phyloP scores from a whole-genome alignment of 2,113 vertebrate genomes.

The Axis porcinus region DNA sequence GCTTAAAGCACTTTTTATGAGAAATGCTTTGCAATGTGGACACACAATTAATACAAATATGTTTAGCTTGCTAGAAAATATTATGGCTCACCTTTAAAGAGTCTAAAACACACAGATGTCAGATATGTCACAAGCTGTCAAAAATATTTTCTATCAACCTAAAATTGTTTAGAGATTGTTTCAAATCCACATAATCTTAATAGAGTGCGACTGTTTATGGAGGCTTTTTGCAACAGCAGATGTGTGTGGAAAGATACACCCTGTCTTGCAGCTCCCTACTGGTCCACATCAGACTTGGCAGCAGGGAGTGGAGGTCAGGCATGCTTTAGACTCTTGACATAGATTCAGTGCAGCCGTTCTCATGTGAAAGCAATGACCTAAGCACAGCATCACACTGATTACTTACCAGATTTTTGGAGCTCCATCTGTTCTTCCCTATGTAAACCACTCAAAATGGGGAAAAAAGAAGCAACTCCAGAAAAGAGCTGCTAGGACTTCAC shows the following conservation, averaged over 20 bases:
- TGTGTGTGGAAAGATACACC: not conserved
- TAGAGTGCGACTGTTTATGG: conserved; percentile 2
- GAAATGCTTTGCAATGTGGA: not conserved
- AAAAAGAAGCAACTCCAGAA: not conserved
- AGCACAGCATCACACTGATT: not conserved
- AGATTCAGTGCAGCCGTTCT: not conserved
- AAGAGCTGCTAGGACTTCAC: not conserved
- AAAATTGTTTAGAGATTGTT: conserved; percentile 32
- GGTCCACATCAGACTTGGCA: not conserved
- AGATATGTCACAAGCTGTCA: conserved; percentile 55
- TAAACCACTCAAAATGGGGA: not conserved
- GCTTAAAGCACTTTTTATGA: not conserved
- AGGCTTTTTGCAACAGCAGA: not conserved
- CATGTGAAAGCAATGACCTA: not conserved
- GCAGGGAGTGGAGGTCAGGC: not conserved
- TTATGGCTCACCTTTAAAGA: conserved; percentile 52
- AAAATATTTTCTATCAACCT: conserved; percentile 39
- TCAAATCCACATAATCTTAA: conserved; percentile 21
- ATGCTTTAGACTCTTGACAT: not conserved
- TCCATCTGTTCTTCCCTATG: not conserved
- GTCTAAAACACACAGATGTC: conserved; percentile 39
- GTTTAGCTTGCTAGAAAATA: conserved; percentile 36
- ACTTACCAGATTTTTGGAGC: not conserved
- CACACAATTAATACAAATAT: conserved; percentile 19
- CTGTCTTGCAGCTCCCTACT: not conserved